Evolutionary conservation across 2,888 invertebrate genomes (phyloP).

Genomic region (Baronia brevicornis): DNA sequence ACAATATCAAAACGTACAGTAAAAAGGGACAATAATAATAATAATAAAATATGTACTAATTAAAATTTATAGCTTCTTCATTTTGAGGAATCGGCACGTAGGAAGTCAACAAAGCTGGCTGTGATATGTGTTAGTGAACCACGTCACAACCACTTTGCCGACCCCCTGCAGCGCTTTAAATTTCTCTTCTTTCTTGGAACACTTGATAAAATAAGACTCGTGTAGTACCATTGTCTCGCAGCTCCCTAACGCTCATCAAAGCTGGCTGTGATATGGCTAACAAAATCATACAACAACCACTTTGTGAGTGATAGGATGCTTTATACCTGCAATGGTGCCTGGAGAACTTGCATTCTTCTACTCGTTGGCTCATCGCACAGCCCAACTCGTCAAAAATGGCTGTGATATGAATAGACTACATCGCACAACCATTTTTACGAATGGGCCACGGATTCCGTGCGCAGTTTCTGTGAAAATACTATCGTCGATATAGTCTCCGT

Average conservation of each 20-base stretch:
- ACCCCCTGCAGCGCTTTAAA: conserved; percentile 80
- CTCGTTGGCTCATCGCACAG: conserved; percentile 64
- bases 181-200: conserved; percentile 95
- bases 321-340: conserved; percentile 1
- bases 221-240: no score
- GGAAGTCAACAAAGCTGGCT: conserved; percentile 89
- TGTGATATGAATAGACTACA: conserved; percentile 87
- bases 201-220: no score
- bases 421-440: conserved; percentile 89
- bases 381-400: conserved; percentile 96
- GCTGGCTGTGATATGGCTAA: conserved; percentile 96
- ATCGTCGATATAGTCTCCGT: conserved; percentile 38
- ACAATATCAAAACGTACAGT: no score
- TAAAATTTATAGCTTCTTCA: no score
- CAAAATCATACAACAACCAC: conserved; percentile 89
- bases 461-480: background rate
- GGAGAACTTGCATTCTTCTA: no score
- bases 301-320: conserved; percentile 84
- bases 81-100: conserved; percentile 15
- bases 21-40: no score
- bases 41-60: no score
- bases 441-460: conserved; percentile 54
- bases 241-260: conserved; percentile 89
- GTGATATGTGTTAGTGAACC: conserved; percentile 84
- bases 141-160: conserved; percentile 88